Conservation (phyloP, 92 coral and sea anemone genomes). For the Actinernus sp. region DNA sequence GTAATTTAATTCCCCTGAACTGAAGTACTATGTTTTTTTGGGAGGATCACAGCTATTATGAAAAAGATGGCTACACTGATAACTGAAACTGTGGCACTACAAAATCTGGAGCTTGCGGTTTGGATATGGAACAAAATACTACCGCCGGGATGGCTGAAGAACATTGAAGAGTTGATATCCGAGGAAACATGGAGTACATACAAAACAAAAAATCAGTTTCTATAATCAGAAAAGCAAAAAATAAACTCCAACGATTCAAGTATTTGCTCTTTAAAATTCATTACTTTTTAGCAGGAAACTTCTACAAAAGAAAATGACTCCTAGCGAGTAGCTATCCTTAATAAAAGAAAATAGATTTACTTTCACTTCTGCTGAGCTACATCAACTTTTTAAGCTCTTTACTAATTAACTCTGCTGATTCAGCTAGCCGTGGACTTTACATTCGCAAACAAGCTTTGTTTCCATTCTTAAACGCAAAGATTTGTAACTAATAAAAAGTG, state of each 20-base stretch:
- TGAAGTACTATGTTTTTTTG: not conserved
- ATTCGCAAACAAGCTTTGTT: not conserved
- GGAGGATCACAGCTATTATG: constrained; percentile 7
- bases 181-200: too few species aligned
- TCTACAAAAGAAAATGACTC: too few species aligned
- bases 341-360: too few species aligned
- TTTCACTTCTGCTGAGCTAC: too few species aligned
- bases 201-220: too few species aligned
- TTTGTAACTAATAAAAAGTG: not conserved
- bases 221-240: too few species aligned
- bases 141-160: not conserved
- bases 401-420: constrained; percentile 1
- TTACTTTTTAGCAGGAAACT: too few species aligned
- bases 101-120: constrained; percentile 1
- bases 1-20: constrained; percentile 1
- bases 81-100: not conserved
- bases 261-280: too few species aligned
- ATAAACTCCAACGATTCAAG: too few species aligned
- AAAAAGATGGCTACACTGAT: not conserved
- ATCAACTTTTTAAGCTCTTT: not conserved
- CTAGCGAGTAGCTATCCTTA: too few species aligned
- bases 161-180: too few species aligned
- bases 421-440: not conserved
- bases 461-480: not conserved
- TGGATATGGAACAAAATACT: not conserved